Evolutionary conservation across 1,140 invertebrate genomes (phyloP), one percentile per base, ranked within the genome.

Genomic region (Zaprionus nigranus): DNA sequence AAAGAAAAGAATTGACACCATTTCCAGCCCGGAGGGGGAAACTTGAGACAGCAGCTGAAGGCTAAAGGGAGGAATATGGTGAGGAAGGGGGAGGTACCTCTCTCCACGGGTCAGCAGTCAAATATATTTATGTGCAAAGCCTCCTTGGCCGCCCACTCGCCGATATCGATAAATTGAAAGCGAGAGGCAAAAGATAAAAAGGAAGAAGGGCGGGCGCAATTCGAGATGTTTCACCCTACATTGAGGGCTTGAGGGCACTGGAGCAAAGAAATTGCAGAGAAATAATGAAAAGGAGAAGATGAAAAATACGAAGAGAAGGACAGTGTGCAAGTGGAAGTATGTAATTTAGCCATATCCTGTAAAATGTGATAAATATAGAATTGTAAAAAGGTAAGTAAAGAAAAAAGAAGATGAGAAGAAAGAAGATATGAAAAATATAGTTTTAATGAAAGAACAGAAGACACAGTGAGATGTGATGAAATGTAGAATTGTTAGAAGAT

Each of bases 141-240:
- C 17, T 12, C 15, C 15, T 22, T 63, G 30, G 28, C 17, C n/a
- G 4, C 22, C 5, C 63, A 43, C n/a, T 6, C 26, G 13, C 13
- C 9, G 13, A 26, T 43, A 51, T 61, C 74, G 64, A 72, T 73
- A 61, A 73, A 76, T 75, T 62, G 65, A 65, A 72, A 72, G 64
- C 59, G 57, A 64, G 49, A 43, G 15, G 46, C 61, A 54, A 24
- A 36, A n/a, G n/a, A 46, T 1, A 46, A 36, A 43, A 3, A 46
- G n/a, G 40, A 46, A 46, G 40, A 17, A 17, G 61, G 56, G 54
- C 65, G 30, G 36, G n/a, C 65, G 24, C 51, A 62, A 75, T 13
- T 17, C 56, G 22, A 72, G 46, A 34, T 60, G 56, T 40, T 69
- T 30, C 30, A 71, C 56, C 56, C 61, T 43, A 61, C 49, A 34